Base-by-base conservation (phyloP, 2,797 vertebrate genomes). In the Toxotes lorentzi region DNA sequence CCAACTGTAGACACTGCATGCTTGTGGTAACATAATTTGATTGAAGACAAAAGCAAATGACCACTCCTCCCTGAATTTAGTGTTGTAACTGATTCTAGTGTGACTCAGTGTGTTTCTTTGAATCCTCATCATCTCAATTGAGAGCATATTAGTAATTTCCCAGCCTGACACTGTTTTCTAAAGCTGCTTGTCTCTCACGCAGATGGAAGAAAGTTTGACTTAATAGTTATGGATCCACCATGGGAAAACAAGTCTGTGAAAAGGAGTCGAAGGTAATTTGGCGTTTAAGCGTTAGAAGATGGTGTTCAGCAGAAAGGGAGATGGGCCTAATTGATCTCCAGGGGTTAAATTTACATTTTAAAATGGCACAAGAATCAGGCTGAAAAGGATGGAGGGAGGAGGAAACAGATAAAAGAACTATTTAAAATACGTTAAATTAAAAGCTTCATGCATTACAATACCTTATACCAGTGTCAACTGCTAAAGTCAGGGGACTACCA, bases 231-330 rank as follows among this genome's bases (percentile, higher is more conserved):
- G 35, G 98, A 99, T 91, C 97, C 98, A 65, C 98, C 97, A 0
- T 99, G 98, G 98, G 96, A 98, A 93, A 99, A 99, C 91, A 99
- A 98, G 88, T 99, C 98, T 7, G 95, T 98, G 81, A 99, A 98
- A 94, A 96, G 98, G 92, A 98, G 97, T 91, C 97, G 94, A 68
- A 96, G 97, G 98, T 99, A 91, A 80, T 71, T 78, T 0, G 0
- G 17, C 34, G 7, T 54, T 21, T 1, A 0, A 24, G 23, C 4
- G 13, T 41, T 21, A 19, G 34, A n/a, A 63, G 10, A 2, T 30
- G 27, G 27, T 0, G 9, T 63, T 14, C 65, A 3, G 2, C 14
- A 72, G 9, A 62, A 27, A 23, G 5, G 21, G 62, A 59, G 23
- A 38, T 62, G 23, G 19, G 11, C 17, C 24, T 72, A 4, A 32